Conservation (phyloP, 37 sponge, comb jelly and placozoan genomes). For the Ianthella basta region DNA sequence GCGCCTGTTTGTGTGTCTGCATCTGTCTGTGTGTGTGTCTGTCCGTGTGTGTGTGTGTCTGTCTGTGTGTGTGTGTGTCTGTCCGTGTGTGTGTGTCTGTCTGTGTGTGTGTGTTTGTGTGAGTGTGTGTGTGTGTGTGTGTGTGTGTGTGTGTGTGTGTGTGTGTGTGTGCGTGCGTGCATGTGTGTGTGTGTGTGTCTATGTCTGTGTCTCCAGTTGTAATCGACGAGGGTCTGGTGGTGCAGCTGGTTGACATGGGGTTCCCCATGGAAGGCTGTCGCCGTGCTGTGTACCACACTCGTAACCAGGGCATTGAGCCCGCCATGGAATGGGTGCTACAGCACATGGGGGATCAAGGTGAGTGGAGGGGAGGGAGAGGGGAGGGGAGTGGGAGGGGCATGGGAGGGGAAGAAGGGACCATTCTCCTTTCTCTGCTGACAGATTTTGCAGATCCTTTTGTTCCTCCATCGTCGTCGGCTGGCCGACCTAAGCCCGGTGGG, state of each 20-base stretch:
- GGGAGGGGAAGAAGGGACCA: no score
- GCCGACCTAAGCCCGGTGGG: background rate
- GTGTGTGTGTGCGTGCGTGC: background rate
- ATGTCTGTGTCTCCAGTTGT: slow-evolving; percentile 28
- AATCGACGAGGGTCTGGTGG: slow-evolving; percentile 75
- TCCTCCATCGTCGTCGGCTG: slow-evolving; percentile 9
- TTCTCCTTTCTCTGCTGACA: no score
- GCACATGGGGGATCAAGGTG: slow-evolving; percentile 91
- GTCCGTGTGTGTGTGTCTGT: no score
- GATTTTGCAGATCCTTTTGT: slow-evolving; percentile 76
- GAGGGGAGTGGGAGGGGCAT: background rate
- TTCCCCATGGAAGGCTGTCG: slow-evolving; percentile 88
- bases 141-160: background rate
- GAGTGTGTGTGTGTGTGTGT: no score
- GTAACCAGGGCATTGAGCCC: slow-evolving; percentile 82
- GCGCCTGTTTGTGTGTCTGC: no score
- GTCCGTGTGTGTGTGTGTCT: no score
- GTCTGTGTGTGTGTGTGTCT: background rate
- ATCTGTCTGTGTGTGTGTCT: no score
- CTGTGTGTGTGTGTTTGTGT: no score
- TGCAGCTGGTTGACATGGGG: slow-evolving; percentile 83
- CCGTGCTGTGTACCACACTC: slow-evolving; percentile 83
- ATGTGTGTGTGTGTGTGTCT: background rate
- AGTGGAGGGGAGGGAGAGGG: background rate
- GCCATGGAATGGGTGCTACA: slow-evolving; percentile 94